A percentile compares a stretch with the other conserved stretches of the same genome.
phyloP scores from a whole-genome alignment of 1,140 invertebrate genomes.

The Brachionus angularis region DNA sequence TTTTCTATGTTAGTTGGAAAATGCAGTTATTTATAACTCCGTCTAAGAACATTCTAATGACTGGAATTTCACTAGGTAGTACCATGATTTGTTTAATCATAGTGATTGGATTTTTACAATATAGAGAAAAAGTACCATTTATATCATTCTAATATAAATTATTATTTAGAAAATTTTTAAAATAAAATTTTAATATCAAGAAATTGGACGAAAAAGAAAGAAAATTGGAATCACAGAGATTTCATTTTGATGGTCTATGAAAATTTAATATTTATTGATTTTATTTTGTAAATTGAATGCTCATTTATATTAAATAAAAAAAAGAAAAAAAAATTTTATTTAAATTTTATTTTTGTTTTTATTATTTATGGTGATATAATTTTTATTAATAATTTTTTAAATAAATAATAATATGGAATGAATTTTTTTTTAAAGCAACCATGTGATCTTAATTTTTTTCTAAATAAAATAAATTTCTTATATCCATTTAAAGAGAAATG shows the following conservation, averaged over 20 bases:
- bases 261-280: not conserved
- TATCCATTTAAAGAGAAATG: no score
- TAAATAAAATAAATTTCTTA: no score
- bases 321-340: no score
- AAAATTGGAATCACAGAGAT: conserved; percentile 77
- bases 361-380: no score
- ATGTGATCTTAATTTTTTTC: no score
- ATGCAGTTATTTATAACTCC: conserved; percentile 92
- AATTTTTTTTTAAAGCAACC: no score
- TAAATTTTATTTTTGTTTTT: no score
- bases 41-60: conserved; percentile 84
- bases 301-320: no score
- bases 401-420: no score
- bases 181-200: conserved; percentile 49
- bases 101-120: conserved; percentile 81
- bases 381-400: no score
- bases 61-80: conserved; percentile 77
- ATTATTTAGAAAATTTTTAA: not conserved
- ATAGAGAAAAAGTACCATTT: conserved; percentile 71
- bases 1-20: conserved; percentile 68
- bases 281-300: not conserved
- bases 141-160: not conserved
- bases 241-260: conserved; percentile 69
- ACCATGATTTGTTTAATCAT: conserved; percentile 78
- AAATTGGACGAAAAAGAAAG: conserved; percentile 82